These are phyloP conservation scores for Eulemur albifrons DNA, from an alignment of 2,797 vertebrate genomes.

Conservation along the genomic window DNA sequence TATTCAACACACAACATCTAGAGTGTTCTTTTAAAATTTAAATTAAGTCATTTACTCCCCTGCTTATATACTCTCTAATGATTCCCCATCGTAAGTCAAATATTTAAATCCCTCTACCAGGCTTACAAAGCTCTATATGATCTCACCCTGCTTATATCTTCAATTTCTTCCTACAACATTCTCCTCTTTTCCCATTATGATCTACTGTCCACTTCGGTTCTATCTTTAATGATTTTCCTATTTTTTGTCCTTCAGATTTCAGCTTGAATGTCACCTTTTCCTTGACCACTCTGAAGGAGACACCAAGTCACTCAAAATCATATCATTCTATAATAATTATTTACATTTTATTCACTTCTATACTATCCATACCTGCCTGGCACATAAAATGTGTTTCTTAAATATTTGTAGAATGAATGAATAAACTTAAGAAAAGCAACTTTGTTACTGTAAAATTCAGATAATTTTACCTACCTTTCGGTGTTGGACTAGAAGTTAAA, in stretches of 20 bases:
- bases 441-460: background rate
- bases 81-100: background rate
- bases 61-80: background rate
- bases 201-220: background rate
- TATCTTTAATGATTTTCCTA: background rate
- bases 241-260: background rate
- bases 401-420: background rate
- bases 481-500: background rate
- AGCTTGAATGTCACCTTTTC: background rate
- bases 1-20: background rate
- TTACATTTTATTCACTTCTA: background rate
- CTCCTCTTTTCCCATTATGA: background rate
- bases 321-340: background rate
- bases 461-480: background rate
- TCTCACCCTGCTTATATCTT: background rate
- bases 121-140: background rate
- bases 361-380: background rate
- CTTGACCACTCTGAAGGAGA: background rate
- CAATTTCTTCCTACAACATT: background rate
- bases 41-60: background rate
- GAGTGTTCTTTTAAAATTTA: background rate
- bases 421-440: background rate
- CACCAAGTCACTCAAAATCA: background rate
- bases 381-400: background rate
- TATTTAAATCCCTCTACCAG: background rate